phyloP scores from a whole-genome alignment of 2,113 vertebrate species.

The Cyprinus carpio region DNA sequence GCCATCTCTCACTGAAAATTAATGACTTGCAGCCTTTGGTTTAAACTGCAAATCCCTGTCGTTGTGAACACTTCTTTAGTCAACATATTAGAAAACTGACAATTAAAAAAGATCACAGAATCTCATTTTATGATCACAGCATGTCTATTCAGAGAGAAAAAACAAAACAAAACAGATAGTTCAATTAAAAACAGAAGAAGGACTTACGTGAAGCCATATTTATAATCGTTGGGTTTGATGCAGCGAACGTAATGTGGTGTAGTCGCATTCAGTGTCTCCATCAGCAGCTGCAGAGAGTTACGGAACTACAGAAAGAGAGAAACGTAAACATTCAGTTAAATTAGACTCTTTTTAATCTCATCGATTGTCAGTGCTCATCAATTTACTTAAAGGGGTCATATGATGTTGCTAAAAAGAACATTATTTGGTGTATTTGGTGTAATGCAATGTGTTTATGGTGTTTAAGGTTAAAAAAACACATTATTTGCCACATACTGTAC shows the following conservation, averaged over 20 bases:
- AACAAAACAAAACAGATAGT: too few relatives aligned
- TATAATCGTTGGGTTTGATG: constrained; percentile 97
- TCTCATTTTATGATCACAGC: not conserved
- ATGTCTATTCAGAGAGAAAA: not conserved
- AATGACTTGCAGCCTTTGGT: too few relatives aligned
- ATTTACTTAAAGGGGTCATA: not conserved
- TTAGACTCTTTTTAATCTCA: not conserved
- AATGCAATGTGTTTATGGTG: too few relatives aligned
- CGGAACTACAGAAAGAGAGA: constrained; percentile 81
- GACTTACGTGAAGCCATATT: constrained; percentile 92
- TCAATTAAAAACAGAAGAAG: not conserved
- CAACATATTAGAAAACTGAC: not conserved
- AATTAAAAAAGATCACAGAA: not conserved
- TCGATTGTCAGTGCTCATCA: not conserved
- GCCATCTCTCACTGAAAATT: too few relatives aligned
- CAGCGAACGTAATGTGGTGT: constrained; percentile 98
- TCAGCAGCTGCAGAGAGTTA: constrained; percentile 94
- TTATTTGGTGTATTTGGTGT: too few relatives aligned
- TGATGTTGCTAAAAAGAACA: too few relatives aligned
- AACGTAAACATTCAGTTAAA: not conserved
- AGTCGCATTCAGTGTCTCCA: constrained; percentile 96
- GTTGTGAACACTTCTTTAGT: not conserved
- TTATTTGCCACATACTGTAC: too few relatives aligned
- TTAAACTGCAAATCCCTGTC: too few relatives aligned
- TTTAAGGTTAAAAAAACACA: too few relatives aligned